Base-by-base conservation (phyloP, 92 coral and sea anemone species). In the Scolanthus callimorphus region DNA sequence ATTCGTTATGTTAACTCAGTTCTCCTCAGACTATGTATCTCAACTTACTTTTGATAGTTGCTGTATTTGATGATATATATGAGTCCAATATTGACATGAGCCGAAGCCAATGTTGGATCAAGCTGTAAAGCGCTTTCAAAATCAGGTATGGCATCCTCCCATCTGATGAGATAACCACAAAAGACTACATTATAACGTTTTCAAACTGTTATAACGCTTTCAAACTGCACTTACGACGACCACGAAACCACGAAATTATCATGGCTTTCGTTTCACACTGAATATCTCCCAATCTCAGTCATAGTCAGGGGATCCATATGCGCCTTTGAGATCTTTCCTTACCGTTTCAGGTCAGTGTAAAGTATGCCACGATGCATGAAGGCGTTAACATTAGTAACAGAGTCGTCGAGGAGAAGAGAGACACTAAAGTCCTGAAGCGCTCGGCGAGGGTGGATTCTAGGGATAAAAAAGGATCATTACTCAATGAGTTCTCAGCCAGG, bases 61-160 rank as follows among this genome's bases (percentile, higher is more conserved):
- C 78, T 83, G 66, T 80, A 76, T 59, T 85, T 84, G 25, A 72
- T 84, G 31, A 92, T 88, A 46, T 73, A 75, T 17, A 92, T 92
- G 17, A 92, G 74, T 3, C 98, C 98, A 27, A 92, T 80, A 63
- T 92, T 92, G 60, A 92, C 98, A 73, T 88, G 91, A 34, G 98
- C 98, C 78, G 86, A 59, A 13, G 98, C 78, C 27, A 92, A 69
- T 3, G 24, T 50, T 31, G 85, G 71, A 62, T 92, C 83, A 65
- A 88, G 73, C 25, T 72, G 76, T 21, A 92, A 71, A 0, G 98
- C 98, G 4, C 90, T 85, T 49, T 92, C 96, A 59, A 92, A 92
- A 68, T 92, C 98, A 6, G 87, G 88, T 12, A 92, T 67, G 15
- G 98, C 98, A 62, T 92, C 96, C 44, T 92, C 98, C 98, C 98